Evolutionary conservation across 2,888 invertebrate species (phyloP).

Genomic region (Belgica antarctica): DNA sequence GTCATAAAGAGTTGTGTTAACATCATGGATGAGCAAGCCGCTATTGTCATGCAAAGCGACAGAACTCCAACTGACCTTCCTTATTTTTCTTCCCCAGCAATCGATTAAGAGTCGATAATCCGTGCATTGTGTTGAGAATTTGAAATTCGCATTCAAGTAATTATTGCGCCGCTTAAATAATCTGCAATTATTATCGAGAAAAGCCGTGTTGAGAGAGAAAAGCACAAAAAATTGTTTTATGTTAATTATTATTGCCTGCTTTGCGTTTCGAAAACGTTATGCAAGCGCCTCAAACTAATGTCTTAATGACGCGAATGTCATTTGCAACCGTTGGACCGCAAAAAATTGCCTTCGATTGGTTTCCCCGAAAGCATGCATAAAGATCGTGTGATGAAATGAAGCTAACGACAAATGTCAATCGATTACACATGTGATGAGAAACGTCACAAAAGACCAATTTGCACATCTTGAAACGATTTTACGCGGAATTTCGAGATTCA

Average conservation of each 20-base stretch:
- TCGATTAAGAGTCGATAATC: slow-evolving; percentile 55
- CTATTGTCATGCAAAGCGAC: slow-evolving; percentile 6
- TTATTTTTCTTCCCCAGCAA: slow-evolving; percentile 55
- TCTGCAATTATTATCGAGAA: slow-evolving; percentile 19
- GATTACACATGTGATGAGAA: too few relatives aligned
- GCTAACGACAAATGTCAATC: too few relatives aligned
- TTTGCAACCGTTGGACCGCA: neutral
- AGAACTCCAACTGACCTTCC: slow-evolving; percentile 49
- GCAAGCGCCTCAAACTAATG: neutral
- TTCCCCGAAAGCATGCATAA: slow-evolving; percentile 15
- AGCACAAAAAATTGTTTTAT: neutral
- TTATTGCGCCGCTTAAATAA: slow-evolving; percentile 5
- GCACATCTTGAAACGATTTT: too few relatives aligned
- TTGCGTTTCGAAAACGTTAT: neutral
- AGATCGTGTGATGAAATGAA: too few relatives aligned
- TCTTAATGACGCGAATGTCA: neutral
- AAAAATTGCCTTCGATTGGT: neutral
- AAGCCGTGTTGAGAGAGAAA: slow-evolving; percentile 7
- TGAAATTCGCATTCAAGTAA: slow-evolving; percentile 45
- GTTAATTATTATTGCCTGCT: slow-evolving; percentile 5
- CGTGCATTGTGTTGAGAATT: slow-evolving; percentile 49
- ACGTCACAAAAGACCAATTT: too few relatives aligned
- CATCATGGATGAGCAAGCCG: slow-evolving; percentile 16
- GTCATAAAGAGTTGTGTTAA: neutral
- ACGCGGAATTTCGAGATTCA: too few relatives aligned